Base-by-base conservation (phyloP, 2,113 vertebrate genomes). In the Xyliphius kryptos region DNA sequence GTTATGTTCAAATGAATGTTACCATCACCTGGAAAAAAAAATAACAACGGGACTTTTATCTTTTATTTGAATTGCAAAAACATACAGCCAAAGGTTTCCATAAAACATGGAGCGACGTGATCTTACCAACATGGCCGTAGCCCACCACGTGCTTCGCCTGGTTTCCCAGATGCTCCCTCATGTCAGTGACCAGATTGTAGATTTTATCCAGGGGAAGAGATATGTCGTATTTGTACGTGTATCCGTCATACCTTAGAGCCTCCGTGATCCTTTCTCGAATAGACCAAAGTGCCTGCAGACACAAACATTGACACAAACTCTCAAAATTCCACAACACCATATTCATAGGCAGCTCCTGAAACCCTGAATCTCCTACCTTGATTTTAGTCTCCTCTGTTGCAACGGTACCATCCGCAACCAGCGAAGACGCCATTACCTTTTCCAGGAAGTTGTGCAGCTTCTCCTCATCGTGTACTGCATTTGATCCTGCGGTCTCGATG, bases 1-100 rank as follows among this genome's bases (percentile, higher is more conserved):
- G 89, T 94, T 78, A 99, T 40, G 14, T 99, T 99, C 72, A 99
- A 68, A 78, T 99, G 96, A 68, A 99, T 74, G 81, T 98, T 99
- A 21, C 96, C 96, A 0, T 99, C 96, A 48, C 96, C 96, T 99
- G 71, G 0, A 55, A 70, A 44, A n/a, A n/a, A 2, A n/a, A n/a
- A n/a, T n/a, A n/a, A n/a, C n/a, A n/a, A n/a, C n/a, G n/a, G n/a
- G n/a, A n/a, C n/a, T n/a, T n/a, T n/a, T n/a, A n/a, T n/a, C n/a
- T n/a, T n/a, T n/a, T n/a, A n/a, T n/a, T n/a, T n/a, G n/a, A n/a
- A n/a, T n/a, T n/a, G n/a, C n/a, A n/a, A n/a, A n/a, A n/a, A n/a
- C n/a, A n/a, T n/a, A n/a, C n/a, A n/a, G n/a, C n/a, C n/a, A n/a
- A n/a, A n/a, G n/a, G n/a, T n/a, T n/a, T n/a, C n/a, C n/a, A n/a